Percentiles rank a stretch among this genome's conserved stretches.
Evolutionary conservation across 2,113 vertebrate genomes (phyloP).

Genomic region (Falcunculus frontatus): DNA sequence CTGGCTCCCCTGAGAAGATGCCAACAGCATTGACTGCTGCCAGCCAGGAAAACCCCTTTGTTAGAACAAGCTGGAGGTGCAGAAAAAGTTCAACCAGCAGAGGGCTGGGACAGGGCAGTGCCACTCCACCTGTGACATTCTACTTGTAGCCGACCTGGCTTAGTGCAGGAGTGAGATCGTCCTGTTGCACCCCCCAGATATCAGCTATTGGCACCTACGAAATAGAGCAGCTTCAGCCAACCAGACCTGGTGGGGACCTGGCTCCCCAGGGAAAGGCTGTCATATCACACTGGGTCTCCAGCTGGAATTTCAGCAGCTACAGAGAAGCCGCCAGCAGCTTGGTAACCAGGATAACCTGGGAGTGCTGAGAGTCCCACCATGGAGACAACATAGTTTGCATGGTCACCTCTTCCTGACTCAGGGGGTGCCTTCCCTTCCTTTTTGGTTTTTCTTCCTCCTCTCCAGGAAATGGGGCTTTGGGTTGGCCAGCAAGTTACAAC

Average conservation of each 20-base stretch:
- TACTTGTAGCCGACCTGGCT: too few species aligned
- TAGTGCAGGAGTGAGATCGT: background rate
- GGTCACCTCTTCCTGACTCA: background rate
- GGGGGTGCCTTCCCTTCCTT: background rate
- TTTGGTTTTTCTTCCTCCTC: background rate
- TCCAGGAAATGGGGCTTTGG: background rate
- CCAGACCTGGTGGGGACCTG: background rate
- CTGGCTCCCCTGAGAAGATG: background rate
- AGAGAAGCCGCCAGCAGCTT: background rate
- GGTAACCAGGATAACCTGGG: background rate
- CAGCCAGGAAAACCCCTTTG: background rate
- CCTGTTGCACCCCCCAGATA: background rate
- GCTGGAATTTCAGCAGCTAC: background rate
- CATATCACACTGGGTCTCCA: accelerated
- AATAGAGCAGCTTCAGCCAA: background rate
- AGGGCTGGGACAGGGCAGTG: background rate
- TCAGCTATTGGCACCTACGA: background rate
- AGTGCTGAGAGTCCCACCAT: background rate
- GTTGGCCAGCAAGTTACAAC: background rate
- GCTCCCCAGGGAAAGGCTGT: background rate
- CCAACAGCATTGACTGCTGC: background rate
- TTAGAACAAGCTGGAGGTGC: background rate
- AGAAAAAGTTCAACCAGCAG: background rate
- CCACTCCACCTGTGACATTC: background rate
- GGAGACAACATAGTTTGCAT: accelerated